phyloP scores from a whole-genome alignment of 1,140 invertebrate species.

The Atopsyche davidsoni region DNA sequence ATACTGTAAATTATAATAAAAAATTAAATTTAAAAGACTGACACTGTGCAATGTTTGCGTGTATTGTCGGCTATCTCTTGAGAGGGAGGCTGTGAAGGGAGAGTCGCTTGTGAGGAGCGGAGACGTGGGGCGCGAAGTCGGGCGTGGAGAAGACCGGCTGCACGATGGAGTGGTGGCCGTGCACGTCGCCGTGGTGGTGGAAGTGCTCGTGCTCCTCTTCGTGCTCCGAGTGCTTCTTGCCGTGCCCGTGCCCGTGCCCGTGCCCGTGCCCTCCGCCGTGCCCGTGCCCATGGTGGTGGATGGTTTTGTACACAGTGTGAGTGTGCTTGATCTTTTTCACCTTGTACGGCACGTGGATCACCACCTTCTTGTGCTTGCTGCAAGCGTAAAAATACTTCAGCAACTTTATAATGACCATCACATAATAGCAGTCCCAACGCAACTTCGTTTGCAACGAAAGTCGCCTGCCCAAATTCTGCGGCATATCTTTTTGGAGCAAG shows the following conservation, averaged over 20 bases:
- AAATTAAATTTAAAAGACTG: too few relatives aligned
- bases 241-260: constrained; percentile 10
- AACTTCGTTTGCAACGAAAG: too few relatives aligned
- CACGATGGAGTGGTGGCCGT: constrained; percentile 31
- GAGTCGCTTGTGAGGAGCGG: too few relatives aligned
- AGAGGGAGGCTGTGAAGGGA: constrained; percentile 22
- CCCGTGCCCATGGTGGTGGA: constrained; percentile 43
- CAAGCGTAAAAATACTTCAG: constrained; percentile 12
- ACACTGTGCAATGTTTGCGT: too few relatives aligned
- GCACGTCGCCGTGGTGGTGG: constrained; percentile 35
- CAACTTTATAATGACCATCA: too few relatives aligned
- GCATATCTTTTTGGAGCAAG: too few relatives aligned
- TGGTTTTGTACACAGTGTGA: constrained; percentile 57
- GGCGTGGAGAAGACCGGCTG: constrained; percentile 32
- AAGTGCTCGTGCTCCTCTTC: constrained; percentile 27
- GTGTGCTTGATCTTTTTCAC: constrained; percentile 59
- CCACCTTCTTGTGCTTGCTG: constrained; percentile 51
- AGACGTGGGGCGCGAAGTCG: constrained; percentile 33
- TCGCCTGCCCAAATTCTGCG: too few relatives aligned
- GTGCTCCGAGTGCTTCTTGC: constrained; percentile 37
- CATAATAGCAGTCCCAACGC: too few relatives aligned
- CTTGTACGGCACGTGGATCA: constrained; percentile 56
- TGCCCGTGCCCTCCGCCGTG: background rate
- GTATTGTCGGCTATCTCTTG: background rate
- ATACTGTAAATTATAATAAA: too few relatives aligned